Evolutionary conservation across 2,797 vertebrate species (phyloP).

Genomic region (Nothura maculosa): DNA sequence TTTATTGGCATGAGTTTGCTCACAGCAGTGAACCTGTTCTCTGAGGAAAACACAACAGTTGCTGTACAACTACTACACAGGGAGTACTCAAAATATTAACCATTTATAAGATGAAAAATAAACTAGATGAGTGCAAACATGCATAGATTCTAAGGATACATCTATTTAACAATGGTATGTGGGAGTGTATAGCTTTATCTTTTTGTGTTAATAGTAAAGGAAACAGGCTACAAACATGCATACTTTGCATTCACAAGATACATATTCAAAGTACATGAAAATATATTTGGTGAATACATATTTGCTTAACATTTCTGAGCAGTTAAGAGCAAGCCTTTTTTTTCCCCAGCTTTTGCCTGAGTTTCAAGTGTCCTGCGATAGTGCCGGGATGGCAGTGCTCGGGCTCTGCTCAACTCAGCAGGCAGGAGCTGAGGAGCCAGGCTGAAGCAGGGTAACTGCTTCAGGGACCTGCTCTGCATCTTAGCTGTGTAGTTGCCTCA

Average conservation of each 20-base stretch:
- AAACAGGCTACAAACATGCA: not conserved
- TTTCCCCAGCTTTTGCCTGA: not conserved
- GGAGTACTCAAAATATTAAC: not conserved
- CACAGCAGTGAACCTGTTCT: not conserved
- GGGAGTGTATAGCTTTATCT: not conserved
- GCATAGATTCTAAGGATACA: not conserved
- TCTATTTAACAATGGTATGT: not conserved
- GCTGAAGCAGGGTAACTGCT: not conserved
- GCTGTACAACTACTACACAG: not conserved
- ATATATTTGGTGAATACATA: no score
- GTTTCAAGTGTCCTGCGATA: not conserved
- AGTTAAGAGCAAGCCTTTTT: not conserved
- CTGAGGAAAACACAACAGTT: slow-evolving; percentile 1
- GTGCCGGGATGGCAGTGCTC: not conserved
- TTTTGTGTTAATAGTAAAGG: not conserved
- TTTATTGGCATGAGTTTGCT: not conserved
- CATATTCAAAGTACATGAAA: no score
- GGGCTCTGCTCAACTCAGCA: not conserved
- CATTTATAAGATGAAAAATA: not conserved
- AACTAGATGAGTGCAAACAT: not conserved
- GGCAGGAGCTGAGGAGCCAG: not conserved
- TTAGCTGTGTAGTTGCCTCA: not conserved
- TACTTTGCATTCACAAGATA: not conserved
- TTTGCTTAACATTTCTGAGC: not conserved
- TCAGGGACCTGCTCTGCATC: not conserved